phyloP scores from a whole-genome alignment of 2,888 invertebrate genomes.

The Eueremaeus valkanovi region DNA sequence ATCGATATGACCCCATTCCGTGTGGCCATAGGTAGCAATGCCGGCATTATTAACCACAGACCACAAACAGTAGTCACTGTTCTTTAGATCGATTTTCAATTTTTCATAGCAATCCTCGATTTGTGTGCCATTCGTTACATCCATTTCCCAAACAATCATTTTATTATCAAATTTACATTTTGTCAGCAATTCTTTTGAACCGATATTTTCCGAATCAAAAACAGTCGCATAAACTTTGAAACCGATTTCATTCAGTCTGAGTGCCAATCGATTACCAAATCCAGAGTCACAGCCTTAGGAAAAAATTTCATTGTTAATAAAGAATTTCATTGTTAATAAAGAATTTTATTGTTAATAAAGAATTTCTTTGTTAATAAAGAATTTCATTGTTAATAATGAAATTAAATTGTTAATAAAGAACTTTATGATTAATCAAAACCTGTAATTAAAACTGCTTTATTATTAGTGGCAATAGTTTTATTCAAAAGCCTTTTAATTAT shows the following conservation, averaged over 20 bases:
- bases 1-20: slow-evolving; percentile 55
- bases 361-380: too few species aligned
- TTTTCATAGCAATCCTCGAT: slow-evolving; percentile 45
- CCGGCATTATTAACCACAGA: slow-evolving; percentile 58
- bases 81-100: slow-evolving; percentile 25
- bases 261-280: slow-evolving; percentile 38
- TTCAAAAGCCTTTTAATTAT: too few species aligned
- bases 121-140: slow-evolving; percentile 51
- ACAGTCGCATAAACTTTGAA: slow-evolving; percentile 41
- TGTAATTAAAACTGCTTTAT: too few species aligned
- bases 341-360: too few species aligned
- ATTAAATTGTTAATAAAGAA: too few species aligned
- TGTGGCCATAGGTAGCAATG: slow-evolving; percentile 53
- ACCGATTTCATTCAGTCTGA: slow-evolving; percentile 21
- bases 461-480: too few species aligned
- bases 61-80: slow-evolving; percentile 52
- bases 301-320: not conserved
- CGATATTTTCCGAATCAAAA: slow-evolving; percentile 23
- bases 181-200: slow-evolving; percentile 12
- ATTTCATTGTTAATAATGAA: too few species aligned
- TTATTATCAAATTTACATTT: not conserved
- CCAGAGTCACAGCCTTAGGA: slow-evolving; percentile 40
- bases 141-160: slow-evolving; percentile 50
- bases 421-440: too few species aligned
- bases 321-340: too few species aligned